Base-by-base conservation (phyloP, 1,140 invertebrate genomes). In the Orchestia grillus region DNA sequence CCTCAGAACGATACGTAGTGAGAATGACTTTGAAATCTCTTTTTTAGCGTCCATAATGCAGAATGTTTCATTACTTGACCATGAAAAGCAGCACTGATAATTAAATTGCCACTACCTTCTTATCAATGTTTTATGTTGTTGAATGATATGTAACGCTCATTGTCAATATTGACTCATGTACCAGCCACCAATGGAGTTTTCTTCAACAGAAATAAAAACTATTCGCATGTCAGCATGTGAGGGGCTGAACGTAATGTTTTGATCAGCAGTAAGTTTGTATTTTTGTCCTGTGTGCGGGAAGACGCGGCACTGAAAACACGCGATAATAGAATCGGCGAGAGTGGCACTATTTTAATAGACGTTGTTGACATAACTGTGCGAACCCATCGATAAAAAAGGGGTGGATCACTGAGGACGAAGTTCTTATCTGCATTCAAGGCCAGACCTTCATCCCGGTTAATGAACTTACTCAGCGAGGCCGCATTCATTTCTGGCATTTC, bases 321-420 rank as follows among this genome's bases (percentile, higher is more conserved):
- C 45, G 44, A 94, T 40, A 94, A n/a, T 44, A 94, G 44, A 94
- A 44, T 94, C 44, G 36, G 44, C 92, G 41, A 40, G 44, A 94
- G 92, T 94, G 92, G 92, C 92, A 94, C 92, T 94, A 94, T 94
- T 94, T 94, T 45, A 94, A 45, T 44, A 44, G 43, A 47, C 4
- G 92, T 47, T 94, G 92, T 94, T 94, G 41, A 94, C 43, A 94
- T 94, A 94, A 94, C 92, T 94, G 92, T 94, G 43, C 43, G 92
- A 91, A 43, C 44, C 44, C 44, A 90, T 94, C 41, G 43, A n/a
- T 94, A n/a, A 44, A 44, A 44, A 44, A 45, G 19, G 47, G 36
- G 40, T 41, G 92, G 92, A 94, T 94, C 92, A 94, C 44, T 23
- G 92, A 94, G 92, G 92, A 44, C 92, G 43, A 45, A 19, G 43